Evolutionary conservation across 2,113 vertebrate species (phyloP).

Genomic region (Calonectris borealis): DNA sequence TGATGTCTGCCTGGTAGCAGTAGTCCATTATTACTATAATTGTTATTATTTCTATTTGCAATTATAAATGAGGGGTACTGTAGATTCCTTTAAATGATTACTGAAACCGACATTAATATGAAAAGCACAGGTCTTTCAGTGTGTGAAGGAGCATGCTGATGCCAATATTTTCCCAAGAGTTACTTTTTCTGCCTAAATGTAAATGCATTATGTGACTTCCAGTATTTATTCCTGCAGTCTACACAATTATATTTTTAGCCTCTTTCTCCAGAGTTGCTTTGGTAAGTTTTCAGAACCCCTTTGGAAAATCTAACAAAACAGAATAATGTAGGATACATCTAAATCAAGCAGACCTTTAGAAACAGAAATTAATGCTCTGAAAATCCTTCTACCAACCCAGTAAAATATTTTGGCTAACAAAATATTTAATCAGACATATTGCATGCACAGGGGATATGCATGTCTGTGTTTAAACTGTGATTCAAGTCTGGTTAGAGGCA

Average conservation of each 20-base stretch:
- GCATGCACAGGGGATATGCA: neutral
- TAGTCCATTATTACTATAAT: neutral
- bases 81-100: neutral
- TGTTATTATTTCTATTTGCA: neutral
- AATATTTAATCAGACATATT: conserved; percentile 15
- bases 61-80: neutral
- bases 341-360: neutral
- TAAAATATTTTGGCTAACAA: neutral
- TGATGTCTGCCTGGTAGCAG: neutral
- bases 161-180: neutral
- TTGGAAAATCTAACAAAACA: neutral
- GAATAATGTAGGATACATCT: neutral
- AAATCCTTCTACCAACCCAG: neutral
- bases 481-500: conserved; percentile 14
- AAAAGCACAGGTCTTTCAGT: neutral
- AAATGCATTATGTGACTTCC: neutral
- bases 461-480: conserved; percentile 22
- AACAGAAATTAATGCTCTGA: neutral
- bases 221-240: neutral
- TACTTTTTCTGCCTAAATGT: neutral
- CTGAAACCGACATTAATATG: neutral
- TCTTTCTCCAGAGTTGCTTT: neutral
- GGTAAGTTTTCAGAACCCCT: neutral
- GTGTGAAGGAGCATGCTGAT: neutral
- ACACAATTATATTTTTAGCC: neutral